Conservation (phyloP, 2,113 vertebrate species). For the Myrmecobius fasciatus region DNA sequence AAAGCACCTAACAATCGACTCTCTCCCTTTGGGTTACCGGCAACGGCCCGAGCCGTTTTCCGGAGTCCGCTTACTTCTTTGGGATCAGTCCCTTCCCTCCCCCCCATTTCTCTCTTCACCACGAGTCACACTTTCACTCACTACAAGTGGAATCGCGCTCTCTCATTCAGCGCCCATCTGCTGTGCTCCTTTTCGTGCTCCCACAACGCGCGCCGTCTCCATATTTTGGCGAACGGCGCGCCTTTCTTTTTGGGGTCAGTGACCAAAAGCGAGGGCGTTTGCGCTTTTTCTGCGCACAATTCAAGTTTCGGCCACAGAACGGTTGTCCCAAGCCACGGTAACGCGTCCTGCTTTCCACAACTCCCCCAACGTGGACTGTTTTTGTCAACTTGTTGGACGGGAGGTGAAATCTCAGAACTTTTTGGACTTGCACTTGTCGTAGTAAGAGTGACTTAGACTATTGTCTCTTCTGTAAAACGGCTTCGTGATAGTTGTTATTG, state of each 20-base stretch:
- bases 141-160: too few species aligned
- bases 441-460: background rate
- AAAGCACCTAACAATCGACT: accelerated
- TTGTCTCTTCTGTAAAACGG: background rate
- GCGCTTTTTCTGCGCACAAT: background rate
- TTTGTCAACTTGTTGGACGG: background rate
- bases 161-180: too few species aligned
- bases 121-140: background rate
- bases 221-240: background rate
- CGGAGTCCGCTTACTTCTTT: background rate
- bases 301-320: background rate
- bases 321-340: too few species aligned
- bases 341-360: background rate
- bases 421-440: background rate
- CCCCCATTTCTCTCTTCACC: background rate
- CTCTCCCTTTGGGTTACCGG: too few species aligned
- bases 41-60: too few species aligned
- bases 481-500: background rate
- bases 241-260: background rate
- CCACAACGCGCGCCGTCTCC: background rate
- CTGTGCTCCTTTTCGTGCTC: background rate
- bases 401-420: background rate
- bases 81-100: background rate
- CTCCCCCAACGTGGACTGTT: background rate
- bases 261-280: background rate